Evolutionary conservation across 2,113 vertebrate species (phyloP), one percentile per base, ranked within the genome.

Genomic region (Promerops cafer): DNA sequence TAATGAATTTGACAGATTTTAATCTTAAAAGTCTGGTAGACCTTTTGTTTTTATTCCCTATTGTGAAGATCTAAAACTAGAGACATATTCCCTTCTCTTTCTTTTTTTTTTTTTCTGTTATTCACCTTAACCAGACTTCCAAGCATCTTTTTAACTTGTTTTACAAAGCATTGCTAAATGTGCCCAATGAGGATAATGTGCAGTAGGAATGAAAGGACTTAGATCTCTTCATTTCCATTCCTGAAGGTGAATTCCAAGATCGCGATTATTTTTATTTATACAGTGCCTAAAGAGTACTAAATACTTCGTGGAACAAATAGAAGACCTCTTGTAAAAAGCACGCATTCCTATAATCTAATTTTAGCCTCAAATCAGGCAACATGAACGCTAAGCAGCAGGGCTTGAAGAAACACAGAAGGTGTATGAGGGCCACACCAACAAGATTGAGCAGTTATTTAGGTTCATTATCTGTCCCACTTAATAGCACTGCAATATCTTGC

Each of bases 191-290:
- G 83, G 72, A 89, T 91, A 95, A 94, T 3, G 17, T 76, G 85
- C 60, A 75, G 80, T n/a, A 82, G 61, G 93, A 96, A 87, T 57
- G 49, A 90, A 92, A 90, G 83, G 93, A 84, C 56, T 92, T 49
- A 1, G 68, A 82, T 44, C 39, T 81, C 60, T 94, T 89, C 10
- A 95, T 94, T 90, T 92, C 86, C 76, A 92, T 96, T 97, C 92
- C 86, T 96, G 92, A 95, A 96, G 94, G 94, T 96, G 94, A 96
- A 96, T 96, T 92, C 90, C 83, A 92, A 95, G 92, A 95, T 95
- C 42, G 3, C 31, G 50, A 90, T 96, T 93, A 96, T 97, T 97
- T 95, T 94, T 97, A 96, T 96, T 97, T 97, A 90, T 92, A 84
- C 69, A 71, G 76, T 68, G 44, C 76, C 86, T 97, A 96, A 97